phyloP scores from a whole-genome alignment of 2,888 invertebrate genomes.

The Hyles lineata region DNA sequence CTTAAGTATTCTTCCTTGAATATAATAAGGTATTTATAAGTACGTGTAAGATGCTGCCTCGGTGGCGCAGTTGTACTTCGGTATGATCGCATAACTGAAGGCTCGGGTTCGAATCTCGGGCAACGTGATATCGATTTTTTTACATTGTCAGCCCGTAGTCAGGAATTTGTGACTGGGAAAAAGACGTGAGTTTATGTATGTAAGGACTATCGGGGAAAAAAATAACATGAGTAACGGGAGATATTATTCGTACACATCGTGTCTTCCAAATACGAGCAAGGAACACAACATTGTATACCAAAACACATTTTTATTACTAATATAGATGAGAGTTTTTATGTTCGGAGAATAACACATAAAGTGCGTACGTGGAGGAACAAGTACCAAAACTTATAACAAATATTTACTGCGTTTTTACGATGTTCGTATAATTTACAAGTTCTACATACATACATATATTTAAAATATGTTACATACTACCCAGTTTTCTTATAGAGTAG shows the following conservation, averaged over 20 bases:
- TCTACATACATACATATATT: too few relatives aligned
- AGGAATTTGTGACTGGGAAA: too few relatives aligned
- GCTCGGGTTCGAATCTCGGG: too few relatives aligned
- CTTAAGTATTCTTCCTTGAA: too few relatives aligned
- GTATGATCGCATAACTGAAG: too few relatives aligned
- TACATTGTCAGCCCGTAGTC: too few relatives aligned
- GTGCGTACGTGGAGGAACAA: constrained; percentile 5
- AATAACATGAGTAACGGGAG: not conserved
- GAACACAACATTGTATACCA: constrained; percentile 2
- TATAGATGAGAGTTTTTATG: constrained; percentile 11
- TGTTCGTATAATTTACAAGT: constrained; percentile 12
- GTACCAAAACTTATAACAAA: constrained; percentile 6
- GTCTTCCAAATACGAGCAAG: not conserved
- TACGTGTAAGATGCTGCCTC: too few relatives aligned
- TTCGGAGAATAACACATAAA: constrained; percentile 1
- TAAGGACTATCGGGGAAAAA: not conserved
- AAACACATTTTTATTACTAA: constrained; percentile 22
- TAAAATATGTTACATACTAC: not conserved
- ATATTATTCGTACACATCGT: not conserved
- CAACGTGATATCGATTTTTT: too few relatives aligned
- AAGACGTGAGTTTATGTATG: too few relatives aligned
- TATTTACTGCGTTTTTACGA: constrained; percentile 10
- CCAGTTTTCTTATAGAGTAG: not conserved
- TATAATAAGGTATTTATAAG: too few relatives aligned
- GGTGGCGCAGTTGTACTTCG: too few relatives aligned